A percentile compares a stretch with the other conserved stretches of the same genome.
Conservation (phyloP, 23 tunicate genomes). For the Halocynthia aurantium region DNA sequence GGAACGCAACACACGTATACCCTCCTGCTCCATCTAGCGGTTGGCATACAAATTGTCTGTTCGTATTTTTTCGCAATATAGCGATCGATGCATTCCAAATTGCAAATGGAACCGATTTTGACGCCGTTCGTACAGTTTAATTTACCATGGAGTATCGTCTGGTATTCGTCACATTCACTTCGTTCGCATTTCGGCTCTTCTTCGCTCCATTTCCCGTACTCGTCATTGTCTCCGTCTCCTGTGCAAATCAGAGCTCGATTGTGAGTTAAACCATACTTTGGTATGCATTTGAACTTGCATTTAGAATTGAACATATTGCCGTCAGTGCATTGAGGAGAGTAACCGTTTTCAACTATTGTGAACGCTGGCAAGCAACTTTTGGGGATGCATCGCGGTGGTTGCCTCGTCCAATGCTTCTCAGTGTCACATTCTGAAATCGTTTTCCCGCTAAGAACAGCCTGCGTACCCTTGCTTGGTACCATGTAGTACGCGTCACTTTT, state of each 20-base stretch:
- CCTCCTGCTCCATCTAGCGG: constrained; percentile 20
- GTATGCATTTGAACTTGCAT: constrained; percentile 8
- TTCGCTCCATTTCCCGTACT: constrained; percentile 21
- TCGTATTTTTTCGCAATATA: constrained; percentile 11
- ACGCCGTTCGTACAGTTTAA: constrained; percentile 18
- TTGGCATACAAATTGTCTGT: constrained; percentile 5
- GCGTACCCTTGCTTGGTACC: constrained; percentile 5
- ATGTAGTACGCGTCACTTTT: constrained; percentile 24
- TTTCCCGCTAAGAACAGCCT: background rate
- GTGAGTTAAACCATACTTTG: constrained; percentile 9
- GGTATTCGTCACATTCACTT: constrained; percentile 22
- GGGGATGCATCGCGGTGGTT: constrained; percentile 6
- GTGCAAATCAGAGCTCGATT: constrained; percentile 4
- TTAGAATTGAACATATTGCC: constrained; percentile 22
- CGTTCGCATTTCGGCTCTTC: constrained; percentile 4
- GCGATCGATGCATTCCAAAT: constrained; percentile 14
- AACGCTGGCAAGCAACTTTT: constrained; percentile 11
- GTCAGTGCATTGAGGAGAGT: constrained; percentile 8
- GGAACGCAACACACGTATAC: constrained; percentile 8
- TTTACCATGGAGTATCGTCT: constrained; percentile 4
- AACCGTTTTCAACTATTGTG: background rate
- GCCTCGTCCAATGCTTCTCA: constrained; percentile 14
- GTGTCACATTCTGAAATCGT: background rate
- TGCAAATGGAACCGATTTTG: constrained; percentile 14
- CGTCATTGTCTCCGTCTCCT: constrained; percentile 19